phyloP scores from a whole-genome alignment of 1,140 invertebrate genomes.

The Drosophila pruinosa region DNA sequence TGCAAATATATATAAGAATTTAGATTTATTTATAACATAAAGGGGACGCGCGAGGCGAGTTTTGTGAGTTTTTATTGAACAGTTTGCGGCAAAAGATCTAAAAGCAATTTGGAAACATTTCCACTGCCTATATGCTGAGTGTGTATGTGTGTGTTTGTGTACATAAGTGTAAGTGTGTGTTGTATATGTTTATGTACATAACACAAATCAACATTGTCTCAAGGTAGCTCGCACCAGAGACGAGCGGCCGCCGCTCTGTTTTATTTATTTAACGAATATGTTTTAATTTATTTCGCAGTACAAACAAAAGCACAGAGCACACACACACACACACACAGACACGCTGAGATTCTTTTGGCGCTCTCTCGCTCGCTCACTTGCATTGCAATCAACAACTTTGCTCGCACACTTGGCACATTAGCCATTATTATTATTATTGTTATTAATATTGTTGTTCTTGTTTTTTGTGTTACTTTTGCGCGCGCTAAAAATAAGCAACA shows the following conservation, averaged over 20 bases:
- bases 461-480: slow-evolving; percentile 23
- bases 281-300: slow-evolving; percentile 70
- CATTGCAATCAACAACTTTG: no score
- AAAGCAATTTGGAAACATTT: slow-evolving; percentile 43
- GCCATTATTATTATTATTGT: slow-evolving; percentile 54
- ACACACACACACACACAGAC: slow-evolving; percentile 1
- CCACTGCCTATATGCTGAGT: slow-evolving; percentile 14
- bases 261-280: slow-evolving; percentile 76
- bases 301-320: slow-evolving; percentile 26
- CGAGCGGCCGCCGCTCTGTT: slow-evolving; percentile 22
- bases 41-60: neutral
- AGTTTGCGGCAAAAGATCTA: slow-evolving; percentile 8
- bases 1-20: slow-evolving; percentile 60
- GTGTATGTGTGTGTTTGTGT: neutral
- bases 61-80: slow-evolving; percentile 14
- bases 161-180: neutral
- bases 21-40: slow-evolving; percentile 32
- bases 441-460: slow-evolving; percentile 4
- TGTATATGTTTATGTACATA: slow-evolving; percentile 13
- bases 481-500: slow-evolving; percentile 51
- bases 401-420: slow-evolving; percentile 48
- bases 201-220: slow-evolving; percentile 56
- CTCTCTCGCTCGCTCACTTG: neutral
- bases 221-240: slow-evolving; percentile 51
- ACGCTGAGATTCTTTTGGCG: slow-evolving; percentile 5